Conservation (phyloP, 2,888 invertebrate genomes). For the Drosophila phalerata region DNA sequence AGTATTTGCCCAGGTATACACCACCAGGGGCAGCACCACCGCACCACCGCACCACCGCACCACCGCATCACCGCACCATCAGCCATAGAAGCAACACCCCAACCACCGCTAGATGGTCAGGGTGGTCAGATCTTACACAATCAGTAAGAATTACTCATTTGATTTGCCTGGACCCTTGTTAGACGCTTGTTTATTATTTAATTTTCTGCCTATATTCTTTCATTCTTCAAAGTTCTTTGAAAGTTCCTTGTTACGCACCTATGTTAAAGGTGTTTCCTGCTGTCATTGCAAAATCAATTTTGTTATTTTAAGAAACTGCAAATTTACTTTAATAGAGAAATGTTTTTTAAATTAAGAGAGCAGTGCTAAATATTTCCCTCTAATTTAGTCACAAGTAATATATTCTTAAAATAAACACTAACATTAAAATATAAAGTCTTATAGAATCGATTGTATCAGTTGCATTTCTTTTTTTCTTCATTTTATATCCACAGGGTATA, state of each 20-base stretch:
- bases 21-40: slow-evolving; percentile 5
- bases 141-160: slow-evolving; percentile 43
- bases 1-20: slow-evolving; percentile 27
- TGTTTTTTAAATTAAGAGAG: neutral
- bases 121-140: neutral
- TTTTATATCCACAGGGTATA: neutral
- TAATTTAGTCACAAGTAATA: neutral
- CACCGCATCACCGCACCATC: slow-evolving; percentile 8
- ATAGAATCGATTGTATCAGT: neutral
- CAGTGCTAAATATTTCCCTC: neutral
- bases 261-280: neutral
- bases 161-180: slow-evolving; percentile 52
- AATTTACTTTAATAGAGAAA: neutral
- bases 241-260: neutral
- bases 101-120: slow-evolving; percentile 15
- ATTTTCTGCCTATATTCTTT: slow-evolving; percentile 31
- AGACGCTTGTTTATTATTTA: slow-evolving; percentile 20
- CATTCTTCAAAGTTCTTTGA: neutral
- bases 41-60: slow-evolving; percentile 16
- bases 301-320: neutral
- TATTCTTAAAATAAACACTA: neutral
- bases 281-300: neutral
- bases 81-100: slow-evolving; percentile 1
- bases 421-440: neutral
- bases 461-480: neutral